phyloP scores from a whole-genome alignment of 2,888 invertebrate species.

The Athalia rosae region DNA sequence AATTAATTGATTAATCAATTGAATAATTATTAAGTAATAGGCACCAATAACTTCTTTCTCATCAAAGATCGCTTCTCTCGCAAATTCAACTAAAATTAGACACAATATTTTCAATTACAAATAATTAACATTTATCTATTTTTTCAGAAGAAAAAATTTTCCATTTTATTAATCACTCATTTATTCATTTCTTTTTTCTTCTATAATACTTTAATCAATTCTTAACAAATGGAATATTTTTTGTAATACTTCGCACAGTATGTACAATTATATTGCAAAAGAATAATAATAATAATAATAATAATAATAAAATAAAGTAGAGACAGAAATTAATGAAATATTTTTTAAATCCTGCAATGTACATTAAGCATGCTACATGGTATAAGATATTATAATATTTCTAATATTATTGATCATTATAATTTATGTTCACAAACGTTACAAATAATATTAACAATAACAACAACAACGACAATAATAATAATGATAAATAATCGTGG shows the following conservation, averaged over 20 bases:
- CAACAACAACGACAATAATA: background rate
- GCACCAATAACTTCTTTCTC: no score
- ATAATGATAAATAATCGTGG: conserved; percentile 21
- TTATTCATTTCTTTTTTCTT: conserved; percentile 51
- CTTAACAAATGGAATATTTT: conserved; percentile 71
- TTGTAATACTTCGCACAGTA: conserved; percentile 67
- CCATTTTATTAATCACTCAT: background rate
- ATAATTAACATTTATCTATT: background rate
- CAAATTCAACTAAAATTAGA: no score
- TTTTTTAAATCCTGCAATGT: conserved; percentile 34
- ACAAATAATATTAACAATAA: background rate
- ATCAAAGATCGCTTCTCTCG: no score
- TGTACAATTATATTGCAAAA: conserved; percentile 61
- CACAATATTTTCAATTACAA: background rate
- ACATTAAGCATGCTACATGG: conserved; percentile 13
- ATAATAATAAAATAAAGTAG: conserved; percentile 28
- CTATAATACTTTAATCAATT: conserved; percentile 68
- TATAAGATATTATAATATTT: conserved; percentile 12
- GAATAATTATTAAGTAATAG: no score
- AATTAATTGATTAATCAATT: no score
- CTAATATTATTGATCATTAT: background rate
- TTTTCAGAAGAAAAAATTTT: background rate
- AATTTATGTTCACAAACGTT: background rate
- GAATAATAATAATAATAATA: conserved; percentile 36
- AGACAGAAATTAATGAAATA: conserved; percentile 37